Base-by-base conservation (phyloP, 23 tunicate genomes). In the Halocynthia aurantium region DNA sequence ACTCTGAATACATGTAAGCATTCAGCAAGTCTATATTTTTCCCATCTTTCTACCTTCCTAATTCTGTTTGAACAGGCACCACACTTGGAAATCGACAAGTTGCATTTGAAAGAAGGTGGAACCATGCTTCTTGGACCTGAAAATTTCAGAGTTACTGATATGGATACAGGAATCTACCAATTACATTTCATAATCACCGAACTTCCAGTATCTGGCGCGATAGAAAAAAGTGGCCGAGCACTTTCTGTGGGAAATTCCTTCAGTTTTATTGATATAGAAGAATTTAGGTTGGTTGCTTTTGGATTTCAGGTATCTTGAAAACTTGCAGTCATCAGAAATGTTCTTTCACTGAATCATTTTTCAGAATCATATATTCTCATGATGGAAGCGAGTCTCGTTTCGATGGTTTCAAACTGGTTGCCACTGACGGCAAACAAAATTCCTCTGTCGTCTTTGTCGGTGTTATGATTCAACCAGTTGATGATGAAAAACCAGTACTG, bases 371-470 rank as follows among this genome's bases (percentile, higher is more conserved):
- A 11, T 92, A 92, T 70, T 76, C 60, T 61, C 98, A 92, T 68
- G 82, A 92, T 83, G 98, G 98, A 6, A 73, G 77, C 6, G 98
- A 92, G 58, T 58, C 58, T 13, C 81, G 67, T 52, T 17, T 0
- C 13, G 98, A 92, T 57, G 55, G 50, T 31, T 78, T 86, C 20
- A 70, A 80, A 67, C 61, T 86, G 15, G 72, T 82, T 13, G 98
- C 89, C 22, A 81, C 67, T 31, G 98, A 92, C 80, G 88, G 98
- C 62, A 66, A 65, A 11, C 98, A 92, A 69, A 92, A 82, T 55
- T 62, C 82, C 19, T 53, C 93, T 15, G 81, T 44, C 17, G 78
- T 82, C 52, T 18, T 73, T 50, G 56, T 80, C 71, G 18, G 40
- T 7, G 67, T 92, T 12, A 69, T 52, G 0, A 86, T 86, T 22